phyloP scores from a whole-genome alignment of 1,140 invertebrate genomes.

The Monomorium pharaonis region DNA sequence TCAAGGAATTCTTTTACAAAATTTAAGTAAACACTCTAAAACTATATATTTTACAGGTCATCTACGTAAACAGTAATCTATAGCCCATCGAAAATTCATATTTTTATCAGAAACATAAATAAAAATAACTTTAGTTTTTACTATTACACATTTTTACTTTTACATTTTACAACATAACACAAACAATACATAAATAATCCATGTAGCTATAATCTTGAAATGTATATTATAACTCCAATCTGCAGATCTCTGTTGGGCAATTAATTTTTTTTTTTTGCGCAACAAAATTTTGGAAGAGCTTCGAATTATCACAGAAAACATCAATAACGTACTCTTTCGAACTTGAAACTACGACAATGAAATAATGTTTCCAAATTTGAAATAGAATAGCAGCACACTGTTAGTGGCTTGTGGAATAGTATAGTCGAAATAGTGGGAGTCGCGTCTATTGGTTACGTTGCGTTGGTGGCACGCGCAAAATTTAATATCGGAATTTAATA shows the following conservation, averaged over 20 bases:
- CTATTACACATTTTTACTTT: too few species aligned
- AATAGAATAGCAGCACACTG: not conserved
- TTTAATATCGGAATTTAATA: conserved; percentile 46
- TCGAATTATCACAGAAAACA: not conserved
- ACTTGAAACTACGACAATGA: not conserved
- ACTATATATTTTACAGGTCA: too few species aligned
- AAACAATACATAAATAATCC: too few species aligned
- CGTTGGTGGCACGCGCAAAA: conserved; percentile 16
- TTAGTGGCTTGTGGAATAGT: not conserved
- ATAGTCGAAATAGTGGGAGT: conserved; percentile 6
- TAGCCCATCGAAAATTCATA: too few species aligned
- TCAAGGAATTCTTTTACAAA: too few species aligned
- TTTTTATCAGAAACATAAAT: too few species aligned
- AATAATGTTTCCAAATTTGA: not conserved
- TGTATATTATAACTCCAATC: too few species aligned
- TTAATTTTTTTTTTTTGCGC: not conserved
- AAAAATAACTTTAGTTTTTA: too few species aligned
- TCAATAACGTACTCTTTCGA: not conserved
- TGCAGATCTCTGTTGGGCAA: not conserved
- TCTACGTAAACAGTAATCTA: too few species aligned
- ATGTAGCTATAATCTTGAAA: too few species aligned
- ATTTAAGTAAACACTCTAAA: too few species aligned
- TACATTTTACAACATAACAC: too few species aligned
- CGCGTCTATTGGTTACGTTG: conserved; percentile 8
- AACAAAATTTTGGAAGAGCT: not conserved